These are phyloP conservation scores for Selene dorsalis DNA, from an alignment of 2,797 vertebrate species.

Conservation along the genomic window DNA sequence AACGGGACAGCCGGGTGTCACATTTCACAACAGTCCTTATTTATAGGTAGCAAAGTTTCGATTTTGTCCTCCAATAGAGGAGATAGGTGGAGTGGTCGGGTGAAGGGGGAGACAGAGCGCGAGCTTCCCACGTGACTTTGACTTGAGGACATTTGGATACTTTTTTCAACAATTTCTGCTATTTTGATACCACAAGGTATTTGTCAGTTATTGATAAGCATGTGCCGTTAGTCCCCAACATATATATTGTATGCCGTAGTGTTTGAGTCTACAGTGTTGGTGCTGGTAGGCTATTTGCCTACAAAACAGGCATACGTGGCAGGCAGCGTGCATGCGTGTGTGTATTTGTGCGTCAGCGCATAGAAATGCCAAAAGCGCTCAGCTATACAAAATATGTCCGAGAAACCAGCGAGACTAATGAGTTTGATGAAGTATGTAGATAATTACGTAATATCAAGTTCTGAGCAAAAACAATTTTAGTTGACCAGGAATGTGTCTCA, in stretches of 20 bases:
- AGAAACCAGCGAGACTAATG: not conserved
- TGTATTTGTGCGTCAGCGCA: not conserved
- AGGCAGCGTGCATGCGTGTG: constrained; percentile 28
- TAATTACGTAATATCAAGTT: not conserved
- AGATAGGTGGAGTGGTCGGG: constrained; percentile 58
- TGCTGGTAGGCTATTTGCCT: not conserved
- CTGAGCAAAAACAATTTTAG: not conserved
- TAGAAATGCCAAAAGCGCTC: not conserved
- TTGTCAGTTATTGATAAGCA: constrained; percentile 8
- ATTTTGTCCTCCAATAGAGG: constrained; percentile 39
- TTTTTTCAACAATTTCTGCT: constrained; percentile 11
- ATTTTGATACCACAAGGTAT: constrained; percentile 54
- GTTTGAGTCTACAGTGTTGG: no score
- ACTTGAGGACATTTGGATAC: constrained; percentile 40
- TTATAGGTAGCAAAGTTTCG: constrained; percentile 11
- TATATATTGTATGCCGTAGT: no score
- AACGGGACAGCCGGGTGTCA: constrained; percentile 17
- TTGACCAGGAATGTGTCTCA: not conserved
- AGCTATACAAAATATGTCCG: not conserved
- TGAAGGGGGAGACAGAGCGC: not conserved
- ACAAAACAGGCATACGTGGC: constrained; percentile 71
- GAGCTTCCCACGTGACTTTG: constrained; percentile 43
- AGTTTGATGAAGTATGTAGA: not conserved
- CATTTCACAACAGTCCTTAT: constrained; percentile 54
- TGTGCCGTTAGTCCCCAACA: rapidly evolving